phyloP scores from a whole-genome alignment of 2,797 vertebrate species.

The Cuniculus paca region DNA sequence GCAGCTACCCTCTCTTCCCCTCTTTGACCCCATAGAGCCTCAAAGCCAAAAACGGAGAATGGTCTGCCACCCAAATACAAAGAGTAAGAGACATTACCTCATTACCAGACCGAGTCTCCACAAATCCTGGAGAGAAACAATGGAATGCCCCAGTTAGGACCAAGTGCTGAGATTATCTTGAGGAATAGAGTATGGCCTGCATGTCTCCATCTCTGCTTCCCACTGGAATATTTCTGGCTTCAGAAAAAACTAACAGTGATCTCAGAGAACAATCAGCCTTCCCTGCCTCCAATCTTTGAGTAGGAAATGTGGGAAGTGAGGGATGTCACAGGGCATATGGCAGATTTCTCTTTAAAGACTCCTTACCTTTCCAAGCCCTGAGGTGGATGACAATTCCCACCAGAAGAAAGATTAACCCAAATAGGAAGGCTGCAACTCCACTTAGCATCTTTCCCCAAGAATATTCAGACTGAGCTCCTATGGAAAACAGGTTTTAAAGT shows the following conservation, averaged over 20 bases:
- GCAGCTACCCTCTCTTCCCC: neutral
- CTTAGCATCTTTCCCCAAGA: conserved; percentile 59
- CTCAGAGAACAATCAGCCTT: neutral
- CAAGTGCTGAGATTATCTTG: neutral
- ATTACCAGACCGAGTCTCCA: neutral
- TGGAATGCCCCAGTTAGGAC: neutral
- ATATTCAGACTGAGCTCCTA: conserved; percentile 61
- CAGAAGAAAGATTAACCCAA: conserved; percentile 44
- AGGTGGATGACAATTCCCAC: neutral
- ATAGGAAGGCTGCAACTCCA: conserved; percentile 39
- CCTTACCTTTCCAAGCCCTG: conserved; percentile 74
- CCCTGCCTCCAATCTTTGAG: neutral
- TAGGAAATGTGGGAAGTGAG: neutral
- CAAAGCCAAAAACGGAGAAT: neutral
- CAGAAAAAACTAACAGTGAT: neutral
- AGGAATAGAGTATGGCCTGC: accelerated
- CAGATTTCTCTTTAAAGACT: neutral
- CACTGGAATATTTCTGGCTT: neutral
- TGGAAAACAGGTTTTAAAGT: conserved; percentile 32
- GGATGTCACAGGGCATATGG: accelerated
- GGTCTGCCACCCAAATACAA: neutral
- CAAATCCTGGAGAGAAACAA: conserved; percentile 37
- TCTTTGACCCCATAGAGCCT: neutral
- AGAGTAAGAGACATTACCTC: conserved; percentile 35
- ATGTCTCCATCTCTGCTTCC: neutral